These are phyloP conservation scores for Prolemur simus DNA, from an alignment of 2,113 vertebrate genomes.

Conservation along the genomic window DNA sequence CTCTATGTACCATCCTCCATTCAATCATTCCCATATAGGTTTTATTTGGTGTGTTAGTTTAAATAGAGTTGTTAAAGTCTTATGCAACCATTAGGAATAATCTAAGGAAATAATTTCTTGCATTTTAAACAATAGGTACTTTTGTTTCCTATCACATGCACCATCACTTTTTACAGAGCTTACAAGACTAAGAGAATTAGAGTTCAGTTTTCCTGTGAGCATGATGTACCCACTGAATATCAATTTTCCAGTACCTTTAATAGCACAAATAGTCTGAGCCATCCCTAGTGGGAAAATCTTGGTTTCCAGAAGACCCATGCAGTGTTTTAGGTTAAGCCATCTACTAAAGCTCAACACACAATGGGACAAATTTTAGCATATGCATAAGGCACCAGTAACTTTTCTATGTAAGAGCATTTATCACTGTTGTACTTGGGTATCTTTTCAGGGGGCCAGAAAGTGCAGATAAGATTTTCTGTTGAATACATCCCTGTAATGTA, in stretches of 20 bases:
- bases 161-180: background rate
- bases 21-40: background rate
- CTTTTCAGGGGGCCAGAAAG: background rate
- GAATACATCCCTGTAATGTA: background rate
- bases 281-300: background rate
- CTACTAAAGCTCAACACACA: background rate
- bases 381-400: background rate
- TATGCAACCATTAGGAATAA: background rate
- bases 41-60: background rate
- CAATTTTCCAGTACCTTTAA: background rate
- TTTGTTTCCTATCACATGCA: background rate
- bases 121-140: background rate
- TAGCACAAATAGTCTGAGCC: background rate
- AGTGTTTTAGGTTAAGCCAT: background rate
- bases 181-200: background rate
- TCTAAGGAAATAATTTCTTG: background rate
- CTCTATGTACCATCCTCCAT: background rate
- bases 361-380: background rate
- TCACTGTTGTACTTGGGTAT: background rate
- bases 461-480: background rate
- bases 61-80: background rate
- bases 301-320: background rate
- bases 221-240: background rate
- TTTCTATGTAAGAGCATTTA: background rate
- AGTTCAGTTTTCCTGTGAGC: background rate